Evolutionary conservation across 2,888 invertebrate species (phyloP).

Genomic region (Dryobota labecula): DNA sequence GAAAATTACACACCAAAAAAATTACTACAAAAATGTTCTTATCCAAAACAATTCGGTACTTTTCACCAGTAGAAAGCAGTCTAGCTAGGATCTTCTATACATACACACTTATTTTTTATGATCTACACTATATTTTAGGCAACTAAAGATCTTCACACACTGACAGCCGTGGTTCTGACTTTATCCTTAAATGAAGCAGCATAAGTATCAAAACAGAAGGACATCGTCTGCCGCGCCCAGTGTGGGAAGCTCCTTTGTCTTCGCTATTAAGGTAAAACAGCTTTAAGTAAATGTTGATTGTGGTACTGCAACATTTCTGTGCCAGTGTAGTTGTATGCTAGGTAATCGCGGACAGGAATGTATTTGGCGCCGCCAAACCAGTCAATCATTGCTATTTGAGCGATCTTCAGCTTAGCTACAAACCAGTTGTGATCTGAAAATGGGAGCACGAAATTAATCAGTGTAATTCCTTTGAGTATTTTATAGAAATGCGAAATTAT

Average conservation of each 20-base stretch:
- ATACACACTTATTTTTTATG: neutral
- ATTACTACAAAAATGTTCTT: neutral
- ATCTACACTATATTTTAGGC: neutral
- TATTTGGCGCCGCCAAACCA: slow-evolving; percentile 95
- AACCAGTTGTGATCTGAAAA: slow-evolving; percentile 94
- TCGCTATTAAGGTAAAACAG: slow-evolving; percentile 19
- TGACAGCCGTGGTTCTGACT: neutral
- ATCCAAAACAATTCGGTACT: slow-evolving; percentile 2
- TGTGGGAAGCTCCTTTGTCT: neutral
- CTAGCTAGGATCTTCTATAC: neutral
- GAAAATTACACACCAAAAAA: neutral
- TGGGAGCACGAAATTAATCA: neutral
- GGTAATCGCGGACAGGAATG: slow-evolving; percentile 92
- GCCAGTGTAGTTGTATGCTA: slow-evolving; percentile 88
- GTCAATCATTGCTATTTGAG: slow-evolving; percentile 94
- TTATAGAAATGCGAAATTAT: neutral
- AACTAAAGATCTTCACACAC: slow-evolving; percentile 9
- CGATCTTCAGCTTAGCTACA: slow-evolving; percentile 94
- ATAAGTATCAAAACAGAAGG: slow-evolving; percentile 4
- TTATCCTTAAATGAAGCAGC: neutral
- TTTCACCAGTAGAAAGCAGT: slow-evolving; percentile 8
- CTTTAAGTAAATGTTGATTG: slow-evolving; percentile 59
- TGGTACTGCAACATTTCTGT: slow-evolving; percentile 77
- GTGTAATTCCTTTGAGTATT: neutral
- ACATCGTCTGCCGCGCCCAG: neutral